Evolutionary conservation across 2,888 invertebrate species (phyloP).

Genomic region (Leuctra nigra): DNA sequence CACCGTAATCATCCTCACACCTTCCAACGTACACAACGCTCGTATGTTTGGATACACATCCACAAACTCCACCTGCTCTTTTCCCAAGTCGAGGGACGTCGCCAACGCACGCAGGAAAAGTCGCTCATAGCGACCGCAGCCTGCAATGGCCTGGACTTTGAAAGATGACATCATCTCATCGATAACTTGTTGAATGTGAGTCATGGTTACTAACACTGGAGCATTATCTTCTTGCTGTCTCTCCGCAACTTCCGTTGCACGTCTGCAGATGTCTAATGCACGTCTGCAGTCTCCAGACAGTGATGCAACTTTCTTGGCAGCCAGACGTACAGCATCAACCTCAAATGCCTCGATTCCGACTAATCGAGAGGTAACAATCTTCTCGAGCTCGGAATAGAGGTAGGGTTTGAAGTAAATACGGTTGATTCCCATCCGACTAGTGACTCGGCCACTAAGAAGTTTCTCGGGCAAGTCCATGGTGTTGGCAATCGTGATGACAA

Average conservation of each 20-base stretch:
- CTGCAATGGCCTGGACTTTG: conserved; percentile 71
- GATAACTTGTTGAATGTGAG: conserved; percentile 74
- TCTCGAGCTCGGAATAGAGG: conserved; percentile 77
- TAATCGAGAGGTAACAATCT: conserved; percentile 67
- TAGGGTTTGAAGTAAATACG: conserved; percentile 94
- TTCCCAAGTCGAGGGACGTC: conserved; percentile 75
- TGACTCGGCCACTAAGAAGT: conserved; percentile 70
- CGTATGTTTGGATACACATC: conserved; percentile 64
- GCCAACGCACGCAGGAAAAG: conserved; percentile 75
- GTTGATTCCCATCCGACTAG: conserved; percentile 49
- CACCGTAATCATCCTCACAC: conserved; percentile 46
- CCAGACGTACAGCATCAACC: conserved; percentile 67
- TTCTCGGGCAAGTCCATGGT: conserved; percentile 98
- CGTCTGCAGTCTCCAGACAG: conserved; percentile 94
- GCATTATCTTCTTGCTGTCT: conserved; percentile 33
- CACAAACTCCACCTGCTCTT: conserved; percentile 76
- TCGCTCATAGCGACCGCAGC: conserved; percentile 62
- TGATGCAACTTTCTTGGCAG: conserved; percentile 85
- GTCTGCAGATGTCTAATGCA: conserved; percentile 86
- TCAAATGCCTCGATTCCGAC: conserved; percentile 67
- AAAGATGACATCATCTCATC: conserved; percentile 83
- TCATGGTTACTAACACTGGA: conserved; percentile 50
- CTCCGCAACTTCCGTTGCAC: conserved; percentile 83
- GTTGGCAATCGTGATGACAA: conserved; percentile 94
- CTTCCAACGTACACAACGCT: conserved; percentile 37